phyloP scores from a whole-genome alignment of 2,797 vertebrate species.

The Paguma larvata region DNA sequence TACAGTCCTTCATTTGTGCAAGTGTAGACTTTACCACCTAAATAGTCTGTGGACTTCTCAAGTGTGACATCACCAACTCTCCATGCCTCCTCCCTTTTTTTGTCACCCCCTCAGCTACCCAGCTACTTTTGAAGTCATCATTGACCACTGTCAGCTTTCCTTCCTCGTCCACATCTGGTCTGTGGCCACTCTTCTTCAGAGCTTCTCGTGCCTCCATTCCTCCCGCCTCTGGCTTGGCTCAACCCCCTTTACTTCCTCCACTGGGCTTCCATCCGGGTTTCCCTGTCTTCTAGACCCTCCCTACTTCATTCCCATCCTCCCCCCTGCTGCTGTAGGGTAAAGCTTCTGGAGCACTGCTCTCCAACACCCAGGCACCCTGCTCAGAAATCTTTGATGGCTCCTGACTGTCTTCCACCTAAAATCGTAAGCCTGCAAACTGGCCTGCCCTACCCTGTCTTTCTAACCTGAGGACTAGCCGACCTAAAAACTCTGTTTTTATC shows the following conservation, averaged over 20 bases:
- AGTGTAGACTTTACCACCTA: background rate
- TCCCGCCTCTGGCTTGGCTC: background rate
- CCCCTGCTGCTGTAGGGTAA: background rate
- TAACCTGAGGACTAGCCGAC: background rate
- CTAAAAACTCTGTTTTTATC: background rate
- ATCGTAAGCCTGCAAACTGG: background rate
- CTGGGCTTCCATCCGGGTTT: background rate
- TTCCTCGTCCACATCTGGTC: background rate
- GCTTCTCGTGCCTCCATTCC: background rate
- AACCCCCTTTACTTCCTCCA: accelerated
- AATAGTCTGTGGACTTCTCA: background rate
- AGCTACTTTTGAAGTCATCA: background rate
- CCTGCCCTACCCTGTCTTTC: background rate
- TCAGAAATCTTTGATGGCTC: background rate
- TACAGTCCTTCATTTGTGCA: background rate
- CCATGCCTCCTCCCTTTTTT: background rate
- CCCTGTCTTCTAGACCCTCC: background rate
- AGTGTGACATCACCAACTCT: background rate
- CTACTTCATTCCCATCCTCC: background rate
- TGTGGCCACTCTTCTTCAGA: background rate
- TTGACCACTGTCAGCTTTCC: background rate
- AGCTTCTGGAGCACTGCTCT: background rate
- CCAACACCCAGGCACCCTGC: background rate
- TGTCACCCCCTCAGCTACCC: background rate
- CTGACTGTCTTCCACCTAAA: background rate